Evolutionary conservation across 2,888 invertebrate genomes (phyloP), one percentile per base, ranked within the genome.

Genomic region (Tortricodes alternella): DNA sequence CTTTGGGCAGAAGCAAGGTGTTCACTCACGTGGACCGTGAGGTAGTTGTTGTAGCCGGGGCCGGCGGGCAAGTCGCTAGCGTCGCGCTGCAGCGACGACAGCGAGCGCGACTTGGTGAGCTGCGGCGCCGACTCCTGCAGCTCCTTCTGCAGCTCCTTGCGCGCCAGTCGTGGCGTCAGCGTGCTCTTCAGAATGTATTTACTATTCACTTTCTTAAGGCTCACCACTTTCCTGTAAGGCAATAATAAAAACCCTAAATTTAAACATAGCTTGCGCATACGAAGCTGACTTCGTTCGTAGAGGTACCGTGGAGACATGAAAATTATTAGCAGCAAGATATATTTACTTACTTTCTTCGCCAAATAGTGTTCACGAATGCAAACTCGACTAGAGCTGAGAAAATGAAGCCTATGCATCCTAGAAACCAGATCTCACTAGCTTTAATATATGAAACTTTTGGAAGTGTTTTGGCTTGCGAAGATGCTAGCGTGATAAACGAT

Each of bases 381-480:
- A 97, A 97, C 78, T 97, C 96, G 0, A 96, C 94, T 74, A 97
- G 92, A 8, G 96, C 96, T 13, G 95, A 94, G 80, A 97, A 96
- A 64, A 97, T 95, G 72, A 97, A 96, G 38, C 94, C 94, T 1
- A 94, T 95, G 73, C 96, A 96, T 3, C 95, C 96, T 51, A 97
- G 85, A 80, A 97, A 97, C 96, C 97, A 97, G 60, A 97, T 95
- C 83, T 97, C 97, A 61, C 96, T 96, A 2, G 96, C 96, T 84
- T 97, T 97, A 60, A 97, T 96, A 73, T 97, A 97, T 1, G 96
- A 96, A 16, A 97, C 97, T 82, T 97, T 97, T 0, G 97, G 97
- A 60, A 97, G 83, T 4, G 95, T 96, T 81, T 96, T 96, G 44
- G 95, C 95, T 68, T 96, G 95, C 27, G 96, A 96, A 5, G 96